Conservation (phyloP, 2,113 vertebrate genomes). For the Shinisaurus crocodilurus region DNA sequence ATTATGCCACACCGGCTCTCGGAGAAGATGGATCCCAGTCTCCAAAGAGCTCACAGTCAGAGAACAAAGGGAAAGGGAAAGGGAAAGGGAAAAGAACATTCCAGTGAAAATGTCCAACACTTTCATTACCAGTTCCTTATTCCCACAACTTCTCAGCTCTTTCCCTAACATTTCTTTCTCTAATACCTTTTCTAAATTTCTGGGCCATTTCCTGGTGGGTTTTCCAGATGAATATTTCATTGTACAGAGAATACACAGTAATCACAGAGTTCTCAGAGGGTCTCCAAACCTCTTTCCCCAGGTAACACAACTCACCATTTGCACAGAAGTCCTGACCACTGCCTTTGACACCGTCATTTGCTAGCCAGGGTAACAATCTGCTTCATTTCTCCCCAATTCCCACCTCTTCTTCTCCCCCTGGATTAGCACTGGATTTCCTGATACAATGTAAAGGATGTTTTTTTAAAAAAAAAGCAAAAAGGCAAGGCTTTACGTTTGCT, state of each 20-base stretch:
- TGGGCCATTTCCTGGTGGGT: not conserved
- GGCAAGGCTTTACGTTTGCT: not conserved
- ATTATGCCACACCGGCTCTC: not conserved
- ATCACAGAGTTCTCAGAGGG: not conserved
- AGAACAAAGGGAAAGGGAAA: not conserved
- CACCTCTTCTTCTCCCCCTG: not conserved
- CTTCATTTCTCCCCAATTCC: not conserved
- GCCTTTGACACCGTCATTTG: not conserved
- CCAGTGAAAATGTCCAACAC: not conserved
- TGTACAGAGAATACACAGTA: not conserved
- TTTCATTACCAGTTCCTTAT: not conserved
- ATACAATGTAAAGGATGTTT: not conserved
- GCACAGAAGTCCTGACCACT: not conserved
- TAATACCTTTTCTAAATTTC: not conserved
- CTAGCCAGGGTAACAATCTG: not conserved
- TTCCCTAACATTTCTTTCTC: not conserved
- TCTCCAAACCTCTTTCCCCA: not conserved
- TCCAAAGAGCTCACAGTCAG: not conserved
- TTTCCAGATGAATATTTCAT: not conserved
- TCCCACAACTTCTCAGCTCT: not conserved
- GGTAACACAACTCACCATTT: not conserved
- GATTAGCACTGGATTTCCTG: not conserved
- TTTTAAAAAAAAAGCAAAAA: too few relatives aligned
- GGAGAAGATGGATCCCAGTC: too few relatives aligned
- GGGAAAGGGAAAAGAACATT: not conserved